Evolutionary conservation across 2,888 invertebrate genomes (phyloP).

Genomic region (Euzophera pinguis): DNA sequence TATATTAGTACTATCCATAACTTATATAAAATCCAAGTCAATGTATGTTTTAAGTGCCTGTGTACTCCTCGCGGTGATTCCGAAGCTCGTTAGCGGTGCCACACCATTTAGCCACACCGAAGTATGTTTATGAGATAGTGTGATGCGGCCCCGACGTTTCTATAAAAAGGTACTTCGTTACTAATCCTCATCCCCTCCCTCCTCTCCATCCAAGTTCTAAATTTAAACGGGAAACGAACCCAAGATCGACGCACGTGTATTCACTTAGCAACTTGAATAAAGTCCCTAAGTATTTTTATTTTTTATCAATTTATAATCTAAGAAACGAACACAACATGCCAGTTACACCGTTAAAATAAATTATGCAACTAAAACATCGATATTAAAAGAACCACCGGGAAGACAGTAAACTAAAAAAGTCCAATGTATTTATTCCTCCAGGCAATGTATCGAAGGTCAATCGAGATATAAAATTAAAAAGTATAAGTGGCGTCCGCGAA

Average conservation of each 20-base stretch:
- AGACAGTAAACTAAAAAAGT: constrained; percentile 41
- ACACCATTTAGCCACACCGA: constrained; percentile 46
- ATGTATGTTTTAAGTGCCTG: background rate
- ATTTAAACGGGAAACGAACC: constrained; percentile 70
- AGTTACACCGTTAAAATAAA: constrained; percentile 25
- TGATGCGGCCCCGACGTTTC: constrained; percentile 53
- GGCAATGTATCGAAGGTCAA: constrained; percentile 70
- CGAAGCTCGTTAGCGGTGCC: constrained; percentile 47
- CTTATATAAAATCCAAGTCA: background rate
- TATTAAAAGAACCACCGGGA: constrained; percentile 41
- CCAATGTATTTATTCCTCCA: constrained; percentile 59
- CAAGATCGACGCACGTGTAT: constrained; percentile 64
- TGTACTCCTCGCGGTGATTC: constrained; percentile 1
- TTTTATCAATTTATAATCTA: constrained; percentile 26
- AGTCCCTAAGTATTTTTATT: constrained; percentile 31
- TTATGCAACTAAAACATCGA: constrained; percentile 34
- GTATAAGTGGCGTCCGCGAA: constrained; percentile 68
- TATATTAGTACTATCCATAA: background rate
- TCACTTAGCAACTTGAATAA: constrained; percentile 70
- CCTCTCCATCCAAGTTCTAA: constrained; percentile 50
- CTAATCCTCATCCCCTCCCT: constrained; percentile 43
- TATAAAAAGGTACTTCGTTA: constrained; percentile 76
- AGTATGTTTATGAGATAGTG: constrained; percentile 53
- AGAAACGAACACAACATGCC: constrained; percentile 26
- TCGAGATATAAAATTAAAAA: constrained; percentile 75